Evolutionary conservation across 2,888 invertebrate genomes (phyloP), one percentile per base, ranked within the genome.

Genomic region (Neuroscelio doddi): DNA sequence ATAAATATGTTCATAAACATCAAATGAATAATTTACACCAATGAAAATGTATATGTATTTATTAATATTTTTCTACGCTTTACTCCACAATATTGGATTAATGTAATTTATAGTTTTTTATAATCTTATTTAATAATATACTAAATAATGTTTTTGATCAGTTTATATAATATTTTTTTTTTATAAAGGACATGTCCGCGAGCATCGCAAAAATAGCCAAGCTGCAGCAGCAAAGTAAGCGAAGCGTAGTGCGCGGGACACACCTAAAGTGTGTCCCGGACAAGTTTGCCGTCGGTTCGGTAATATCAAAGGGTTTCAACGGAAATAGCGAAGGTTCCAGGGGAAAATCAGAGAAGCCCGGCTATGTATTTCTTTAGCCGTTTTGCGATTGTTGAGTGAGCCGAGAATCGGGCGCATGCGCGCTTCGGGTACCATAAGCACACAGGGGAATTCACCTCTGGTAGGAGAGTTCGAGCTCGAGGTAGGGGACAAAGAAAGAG

Each of bases 401-500:
- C 21, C 5, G 21, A 21, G 21, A 21, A 5, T 21, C 21, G 21
- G 5, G 21, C 34, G 34, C 34, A 34, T 34, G 34, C 34, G 34
- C 14, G 12, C 5, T 5, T 12, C 34, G 14, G 12, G 12, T 10
- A 12, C 7, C 7, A 34, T 3, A 34, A 34, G 12, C 34, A 21
- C n/a, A n/a, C 21, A 21, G 2, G 21, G 5, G 5, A 21, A 21
- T 21, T 2, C 21, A 21, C 12, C 14, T 34, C 17, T 41, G 24
- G 12, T 14, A 41, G 32, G 44, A 10, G 44, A 27, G 14, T 12
- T 7, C 27, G 29, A 44, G 44, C 27, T 7, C 21, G 44, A 12
- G 29, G 29, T 12, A 44, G 44, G 44, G 44, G 44, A 44, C 44
- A 29, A 44, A 44, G 44, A 32, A 32, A 29, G 44, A 44, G 26